Evolutionary conservation across 92 coral and sea anemone species (phyloP).

Genomic region (Palythoa caribaeorum): DNA sequence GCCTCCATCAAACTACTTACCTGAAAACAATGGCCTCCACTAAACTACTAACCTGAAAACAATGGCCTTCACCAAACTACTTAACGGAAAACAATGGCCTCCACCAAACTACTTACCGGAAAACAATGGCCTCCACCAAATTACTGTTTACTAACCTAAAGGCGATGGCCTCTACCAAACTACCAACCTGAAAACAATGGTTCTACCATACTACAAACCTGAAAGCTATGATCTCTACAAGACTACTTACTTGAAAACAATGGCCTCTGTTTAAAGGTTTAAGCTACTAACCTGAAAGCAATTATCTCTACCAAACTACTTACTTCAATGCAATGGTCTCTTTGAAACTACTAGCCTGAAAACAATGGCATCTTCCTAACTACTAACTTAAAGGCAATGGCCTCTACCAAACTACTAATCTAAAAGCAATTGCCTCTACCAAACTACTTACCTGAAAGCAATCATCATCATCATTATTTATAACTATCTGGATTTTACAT

Average conservation of each 20-base stretch:
- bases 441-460: no score
- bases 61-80: background rate
- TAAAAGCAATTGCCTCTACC: no score
- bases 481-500: no score
- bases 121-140: no score
- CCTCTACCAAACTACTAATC: background rate
- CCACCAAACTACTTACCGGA: background rate
- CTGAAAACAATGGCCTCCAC: background rate
- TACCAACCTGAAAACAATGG: no score
- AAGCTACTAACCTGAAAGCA: background rate
- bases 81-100: background rate
- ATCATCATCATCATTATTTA: no score
- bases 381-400: background rate
- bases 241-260: no score
- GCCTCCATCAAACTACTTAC: background rate
- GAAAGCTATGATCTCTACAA: background rate
- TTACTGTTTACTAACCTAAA: no score
- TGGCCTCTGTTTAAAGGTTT: background rate
- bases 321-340: background rate
- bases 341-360: background rate
- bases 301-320: background rate
- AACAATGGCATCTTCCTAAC: background rate
- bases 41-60: background rate
- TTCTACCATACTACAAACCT: background rate
- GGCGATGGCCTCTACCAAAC: background rate